Conservation (phyloP, 2,797 vertebrate species). For the Rhinella marina region DNA sequence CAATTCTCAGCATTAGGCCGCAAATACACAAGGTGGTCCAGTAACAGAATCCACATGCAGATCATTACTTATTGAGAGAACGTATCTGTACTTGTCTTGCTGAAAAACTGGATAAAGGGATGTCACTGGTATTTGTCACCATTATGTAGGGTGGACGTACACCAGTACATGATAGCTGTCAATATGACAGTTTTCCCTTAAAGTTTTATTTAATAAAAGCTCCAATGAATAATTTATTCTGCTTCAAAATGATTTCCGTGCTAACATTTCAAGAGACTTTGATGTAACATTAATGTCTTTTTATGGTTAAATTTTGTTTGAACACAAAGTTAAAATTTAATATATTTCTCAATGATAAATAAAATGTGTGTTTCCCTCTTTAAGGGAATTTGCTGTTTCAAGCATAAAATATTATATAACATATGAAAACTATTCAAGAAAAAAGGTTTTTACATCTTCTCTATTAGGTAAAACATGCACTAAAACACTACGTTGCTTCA, state of each 20-base stretch:
- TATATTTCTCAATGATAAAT: constrained; percentile 1
- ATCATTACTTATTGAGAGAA: too few relatives aligned
- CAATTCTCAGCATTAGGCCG: too few relatives aligned
- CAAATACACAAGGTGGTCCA: too few relatives aligned
- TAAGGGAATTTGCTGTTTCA: not conserved
- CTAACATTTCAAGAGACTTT: not conserved
- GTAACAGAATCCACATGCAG: too few relatives aligned
- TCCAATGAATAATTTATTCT: not conserved
- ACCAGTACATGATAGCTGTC: not conserved
- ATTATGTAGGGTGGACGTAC: not conserved
- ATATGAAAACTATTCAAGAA: not conserved
- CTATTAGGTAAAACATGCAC: too few relatives aligned
- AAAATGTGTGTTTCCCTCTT: not conserved
- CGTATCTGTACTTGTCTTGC: too few relatives aligned
- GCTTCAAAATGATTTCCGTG: not conserved
- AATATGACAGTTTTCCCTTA: not conserved
- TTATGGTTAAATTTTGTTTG: not conserved
- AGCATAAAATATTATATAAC: not conserved
- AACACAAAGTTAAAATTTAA: constrained; percentile 1
- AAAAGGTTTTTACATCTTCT: too few relatives aligned
- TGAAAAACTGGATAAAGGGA: not conserved
- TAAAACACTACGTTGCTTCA: too few relatives aligned
- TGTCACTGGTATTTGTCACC: not conserved
- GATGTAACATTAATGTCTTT: constrained; percentile 13
- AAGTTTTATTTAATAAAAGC: not conserved